phyloP scores from a whole-genome alignment of 2,888 invertebrate species.

The Dione juno region DNA sequence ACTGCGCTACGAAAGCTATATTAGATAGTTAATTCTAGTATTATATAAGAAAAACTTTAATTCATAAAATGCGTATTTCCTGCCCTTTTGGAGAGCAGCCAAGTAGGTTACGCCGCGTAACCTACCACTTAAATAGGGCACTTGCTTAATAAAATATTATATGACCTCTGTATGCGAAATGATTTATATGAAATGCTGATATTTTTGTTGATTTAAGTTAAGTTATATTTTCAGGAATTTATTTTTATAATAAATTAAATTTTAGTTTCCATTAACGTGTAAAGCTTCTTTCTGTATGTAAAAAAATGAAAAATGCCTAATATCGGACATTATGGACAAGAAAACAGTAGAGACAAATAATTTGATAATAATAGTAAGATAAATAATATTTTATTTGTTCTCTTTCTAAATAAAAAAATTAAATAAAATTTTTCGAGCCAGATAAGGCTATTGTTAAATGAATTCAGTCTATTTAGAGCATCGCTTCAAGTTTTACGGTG shows the following conservation, averaged over 20 bases:
- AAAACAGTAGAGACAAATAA: no score
- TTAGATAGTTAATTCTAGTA: not conserved
- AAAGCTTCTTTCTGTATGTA: no score
- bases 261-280: no score
- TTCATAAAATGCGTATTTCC: constrained; percentile 24
- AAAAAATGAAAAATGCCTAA: no score
- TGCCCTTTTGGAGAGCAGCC: constrained; percentile 35
- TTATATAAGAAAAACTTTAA: not conserved
- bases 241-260: no score
- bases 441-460: not conserved
- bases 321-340: no score
- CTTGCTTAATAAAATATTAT: constrained; percentile 32
- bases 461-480: not conserved
- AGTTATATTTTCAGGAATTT: no score
- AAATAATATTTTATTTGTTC: not conserved
- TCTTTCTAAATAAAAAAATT: not conserved
- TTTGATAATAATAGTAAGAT: not conserved
- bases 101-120: constrained; percentile 38
- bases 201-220: not conserved
- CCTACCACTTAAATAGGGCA: constrained; percentile 34
- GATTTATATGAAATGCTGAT: constrained; percentile 4
- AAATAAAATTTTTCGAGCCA: no score
- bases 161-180: constrained; percentile 2
- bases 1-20: not conserved
- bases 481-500: not conserved